Evolutionary conservation across 2,888 invertebrate species (phyloP).

Genomic region (Himalopsyche japonica): DNA sequence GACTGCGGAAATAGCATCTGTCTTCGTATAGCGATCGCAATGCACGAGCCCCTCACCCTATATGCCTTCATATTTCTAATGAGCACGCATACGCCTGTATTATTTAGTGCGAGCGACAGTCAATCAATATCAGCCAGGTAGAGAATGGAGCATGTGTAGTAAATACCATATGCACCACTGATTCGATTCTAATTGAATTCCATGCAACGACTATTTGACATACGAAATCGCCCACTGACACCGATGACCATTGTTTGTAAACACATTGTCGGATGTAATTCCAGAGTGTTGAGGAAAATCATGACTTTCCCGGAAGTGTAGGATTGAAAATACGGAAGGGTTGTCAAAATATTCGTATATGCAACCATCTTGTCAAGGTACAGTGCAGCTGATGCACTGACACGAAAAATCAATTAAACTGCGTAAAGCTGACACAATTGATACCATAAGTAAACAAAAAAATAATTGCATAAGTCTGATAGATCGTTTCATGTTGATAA

Average conservation of each 20-base stretch:
- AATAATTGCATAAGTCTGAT: not conserved
- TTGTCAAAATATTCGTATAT: slow-evolving; percentile 26
- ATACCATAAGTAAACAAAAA: not conserved
- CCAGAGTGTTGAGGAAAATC: not conserved
- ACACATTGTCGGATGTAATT: not conserved
- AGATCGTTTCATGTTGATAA: slow-evolving; percentile 8
- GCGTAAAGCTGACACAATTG: not conserved
- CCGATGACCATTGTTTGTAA: not conserved
- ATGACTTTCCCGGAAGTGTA: slow-evolving; percentile 31
- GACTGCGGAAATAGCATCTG: slow-evolving; percentile 15
- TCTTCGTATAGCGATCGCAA: not conserved
- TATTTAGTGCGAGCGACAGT: slow-evolving; percentile 18
- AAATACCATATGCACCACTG: slow-evolving; percentile 17
- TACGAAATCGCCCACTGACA: not conserved
- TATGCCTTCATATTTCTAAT: not conserved
- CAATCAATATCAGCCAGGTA: slow-evolving; percentile 33
- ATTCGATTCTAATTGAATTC: slow-evolving; percentile 5
- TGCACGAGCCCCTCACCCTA: not conserved
- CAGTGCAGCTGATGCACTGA: slow-evolving; percentile 34
- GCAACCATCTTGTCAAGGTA: slow-evolving; percentile 35
- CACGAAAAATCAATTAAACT: slow-evolving; percentile 13
- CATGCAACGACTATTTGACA: not conserved
- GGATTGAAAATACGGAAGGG: slow-evolving; percentile 13
- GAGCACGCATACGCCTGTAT: slow-evolving; percentile 16
- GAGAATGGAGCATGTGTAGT: slow-evolving; percentile 21